Conservation (phyloP, 1,140 invertebrate species). For the Drosophila dunni region DNA sequence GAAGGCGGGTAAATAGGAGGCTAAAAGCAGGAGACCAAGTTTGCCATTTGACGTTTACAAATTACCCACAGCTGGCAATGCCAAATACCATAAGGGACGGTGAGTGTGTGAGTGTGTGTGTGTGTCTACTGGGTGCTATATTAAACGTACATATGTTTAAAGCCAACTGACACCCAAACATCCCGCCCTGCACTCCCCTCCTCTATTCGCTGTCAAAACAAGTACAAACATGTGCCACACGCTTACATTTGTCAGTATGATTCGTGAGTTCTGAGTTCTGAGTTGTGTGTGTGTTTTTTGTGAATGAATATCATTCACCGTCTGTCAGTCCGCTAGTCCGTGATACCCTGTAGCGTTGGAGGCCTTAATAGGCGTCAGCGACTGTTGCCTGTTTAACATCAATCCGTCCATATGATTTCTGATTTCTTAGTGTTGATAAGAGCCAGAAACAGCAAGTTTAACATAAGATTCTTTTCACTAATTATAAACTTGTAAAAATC, state of each 20-base stretch:
- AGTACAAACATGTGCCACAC: constrained; percentile 64
- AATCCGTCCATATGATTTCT: no score
- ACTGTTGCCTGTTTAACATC: no score
- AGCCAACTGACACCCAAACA: constrained; percentile 33
- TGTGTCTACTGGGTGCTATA: constrained; percentile 63
- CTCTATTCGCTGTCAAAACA: constrained; percentile 44
- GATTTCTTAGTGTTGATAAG: no score
- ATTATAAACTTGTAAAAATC: no score
- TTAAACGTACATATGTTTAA: constrained; percentile 78
- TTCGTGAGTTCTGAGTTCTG: background rate
- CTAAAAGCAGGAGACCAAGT: constrained; percentile 70
- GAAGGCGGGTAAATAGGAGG: constrained; percentile 1
- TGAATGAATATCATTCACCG: constrained; percentile 21
- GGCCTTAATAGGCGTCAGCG: no score
- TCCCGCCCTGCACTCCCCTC: background rate
- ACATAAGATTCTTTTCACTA: no score
- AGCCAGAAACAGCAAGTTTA: no score
- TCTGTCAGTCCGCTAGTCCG: constrained; percentile 55
- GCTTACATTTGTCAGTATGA: constrained; percentile 62
- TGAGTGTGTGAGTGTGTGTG: constrained; percentile 37
- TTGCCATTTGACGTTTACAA: constrained; percentile 82
- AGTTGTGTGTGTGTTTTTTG: background rate
- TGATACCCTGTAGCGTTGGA: background rate
- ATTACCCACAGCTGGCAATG: constrained; percentile 76
- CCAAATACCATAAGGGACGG: constrained; percentile 57